Conservation (phyloP, 2,888 invertebrate species). For the Glaucopsyche alexis region DNA sequence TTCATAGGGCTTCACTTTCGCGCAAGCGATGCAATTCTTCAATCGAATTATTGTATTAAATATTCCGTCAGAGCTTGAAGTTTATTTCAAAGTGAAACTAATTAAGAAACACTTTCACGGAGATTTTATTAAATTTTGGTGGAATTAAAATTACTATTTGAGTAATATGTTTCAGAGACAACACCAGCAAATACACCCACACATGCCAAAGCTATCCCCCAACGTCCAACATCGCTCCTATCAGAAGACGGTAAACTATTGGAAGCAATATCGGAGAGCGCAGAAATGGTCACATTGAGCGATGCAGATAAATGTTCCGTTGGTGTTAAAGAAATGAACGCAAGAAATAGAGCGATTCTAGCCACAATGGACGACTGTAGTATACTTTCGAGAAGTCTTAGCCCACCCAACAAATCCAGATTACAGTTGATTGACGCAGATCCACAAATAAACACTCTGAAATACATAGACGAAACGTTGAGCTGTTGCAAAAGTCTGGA, state of each 20-base stretch:
- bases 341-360: constrained; percentile 71
- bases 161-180: constrained; percentile 58
- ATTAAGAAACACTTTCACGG: too few relatives aligned
- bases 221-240: constrained; percentile 82
- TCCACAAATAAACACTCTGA: constrained; percentile 79
- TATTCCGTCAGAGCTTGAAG: background rate
- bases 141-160: background rate
- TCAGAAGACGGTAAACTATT: constrained; percentile 82
- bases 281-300: constrained; percentile 84
- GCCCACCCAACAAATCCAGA: constrained; percentile 68
- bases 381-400: constrained; percentile 69
- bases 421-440: constrained; percentile 71
- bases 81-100: too few relatives aligned
- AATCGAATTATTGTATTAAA: background rate
- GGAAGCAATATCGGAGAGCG: constrained; percentile 84
- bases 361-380: constrained; percentile 79
- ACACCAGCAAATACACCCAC: constrained; percentile 73
- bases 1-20: background rate
- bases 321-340: constrained; percentile 71
- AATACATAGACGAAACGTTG: constrained; percentile 81
- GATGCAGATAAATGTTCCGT: constrained; percentile 69
- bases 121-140: background rate
- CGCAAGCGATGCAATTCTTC: background rate
- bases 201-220: constrained; percentile 59
- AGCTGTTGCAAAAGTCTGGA: constrained; percentile 75